Base-by-base conservation (phyloP, 2,797 vertebrate genomes). In the Pitangus sulphuratus region DNA sequence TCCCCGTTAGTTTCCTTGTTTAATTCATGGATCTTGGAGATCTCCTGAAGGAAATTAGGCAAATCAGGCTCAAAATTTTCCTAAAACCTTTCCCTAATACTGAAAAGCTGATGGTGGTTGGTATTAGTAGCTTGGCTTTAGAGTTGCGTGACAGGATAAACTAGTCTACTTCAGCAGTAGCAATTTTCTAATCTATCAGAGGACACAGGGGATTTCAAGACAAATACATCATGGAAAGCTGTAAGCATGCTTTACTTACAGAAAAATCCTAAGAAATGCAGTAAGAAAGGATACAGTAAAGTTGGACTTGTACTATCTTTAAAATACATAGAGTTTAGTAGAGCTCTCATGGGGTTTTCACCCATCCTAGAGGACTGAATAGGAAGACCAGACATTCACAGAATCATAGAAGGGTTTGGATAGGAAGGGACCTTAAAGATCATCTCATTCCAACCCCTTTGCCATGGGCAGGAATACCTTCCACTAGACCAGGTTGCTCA, bases 1-100 rank as follows among this genome's bases (percentile, higher is more conserved):
- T 69, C 77, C 44, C 25, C 11, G 21, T 77, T 48, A 56, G 39
- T 70, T 80, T 79, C 16, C 12, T 44, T 11, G 0, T 68, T 81
- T 56, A 48, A 5, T 50, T 82, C 47, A 62, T 50, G 53, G 35
- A 54, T 78, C 65, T 61, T 70, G 44, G 45, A 87, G 40, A 74
- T 87, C 45, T 68, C 40, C 75, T 65, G 92, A 81, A 91, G 57
- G 18, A 91, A 84, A 92, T 75, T n/a, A 90, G 25, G 42, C 28
- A 92, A 92, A 92, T 91, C 45, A 85, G 82, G 45, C 50, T 91
- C 93, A 91, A 85, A 69, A 44, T 81, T 89, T 76, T 90, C 75
- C 68, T 90, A 45, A 85, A 95, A 60, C 56, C 72, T 83, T 89
- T 86, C 76, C 25, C 53, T 61, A 30, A 15, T 44, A 84, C 39